Evolutionary conservation across 2,888 invertebrate species (phyloP), one percentile per base, ranked within the genome.

Genomic region (Fragum fragum): DNA sequence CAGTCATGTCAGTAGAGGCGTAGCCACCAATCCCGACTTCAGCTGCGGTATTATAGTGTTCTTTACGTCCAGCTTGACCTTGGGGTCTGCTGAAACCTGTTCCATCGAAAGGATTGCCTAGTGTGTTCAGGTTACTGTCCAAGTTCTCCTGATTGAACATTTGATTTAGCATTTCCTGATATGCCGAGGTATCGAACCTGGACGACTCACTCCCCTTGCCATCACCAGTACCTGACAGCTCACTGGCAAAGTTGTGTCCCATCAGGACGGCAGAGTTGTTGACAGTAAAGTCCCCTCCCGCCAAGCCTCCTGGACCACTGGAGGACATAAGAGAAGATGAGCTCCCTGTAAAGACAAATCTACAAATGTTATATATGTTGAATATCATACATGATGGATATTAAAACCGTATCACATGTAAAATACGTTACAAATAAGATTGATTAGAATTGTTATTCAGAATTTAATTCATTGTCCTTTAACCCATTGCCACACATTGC

Each of bases 81-180:
- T 76, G 71, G 1, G 76, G 71, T 16, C 39, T 9, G 16, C 47
- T 39, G 29, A 72, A 78, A 1, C 42, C 23, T n/a, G 16, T 75
- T 39, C 83, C 83, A 36, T 83, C 76, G 47, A 83, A 83, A 16
- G 83, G 79, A 0, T 79, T 63, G 9, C 76, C 79, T 21, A 83
- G 36, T 21, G 57, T 68, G 23, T 73, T 32, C 0, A 79, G 47
- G 28, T 70, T 76, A 23, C 70, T 53, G n/a, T 74, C 83, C 28
- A 57, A 55, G 52, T 72, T 81, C 21, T 73, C 75, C 6, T 75
- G 59, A 21, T 74, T 84, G 42, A 84, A 86, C 32, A 86, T 47
- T 23, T 75, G 55, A 18, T 82, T 52, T 1, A 86, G 52, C 84
- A 86, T 83, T 23, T 82, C 39, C 66, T 84, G 81, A 47, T 86